phyloP scores from a whole-genome alignment of 2,113 vertebrate species.

The Seriola aureovittata region DNA sequence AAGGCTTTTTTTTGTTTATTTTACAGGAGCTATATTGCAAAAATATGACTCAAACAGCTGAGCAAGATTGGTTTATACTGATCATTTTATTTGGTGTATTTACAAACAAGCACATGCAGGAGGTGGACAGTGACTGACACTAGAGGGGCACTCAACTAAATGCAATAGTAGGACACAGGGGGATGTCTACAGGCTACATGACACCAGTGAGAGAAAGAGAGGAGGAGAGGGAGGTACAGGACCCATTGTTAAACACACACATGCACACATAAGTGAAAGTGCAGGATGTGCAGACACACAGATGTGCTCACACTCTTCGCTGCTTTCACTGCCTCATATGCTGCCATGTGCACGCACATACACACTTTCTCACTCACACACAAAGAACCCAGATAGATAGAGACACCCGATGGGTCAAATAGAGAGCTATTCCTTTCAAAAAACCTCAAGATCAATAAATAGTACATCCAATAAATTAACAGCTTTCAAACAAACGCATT shows the following conservation, averaged over 20 bases:
- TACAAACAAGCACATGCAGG: constrained; percentile 90
- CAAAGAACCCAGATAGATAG: constrained; percentile 69
- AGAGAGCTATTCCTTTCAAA: constrained; percentile 62
- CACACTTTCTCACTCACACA: background rate
- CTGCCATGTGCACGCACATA: constrained; percentile 39
- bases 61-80: constrained; percentile 66
- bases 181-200: constrained; percentile 78
- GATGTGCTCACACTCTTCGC: constrained; percentile 59
- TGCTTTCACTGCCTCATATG: constrained; percentile 58
- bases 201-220: constrained; percentile 74
- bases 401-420: constrained; percentile 62
- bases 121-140: constrained; percentile 79
- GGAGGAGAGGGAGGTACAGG: constrained; percentile 45
- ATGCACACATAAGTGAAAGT: constrained; percentile 63
- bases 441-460: constrained; percentile 70
- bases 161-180: constrained; percentile 74
- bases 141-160: constrained; percentile 77
- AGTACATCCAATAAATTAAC: constrained; percentile 78
- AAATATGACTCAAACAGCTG: constrained; percentile 21
- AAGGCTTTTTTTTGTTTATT: background rate
- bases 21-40: background rate
- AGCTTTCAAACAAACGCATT: constrained; percentile 63
- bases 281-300: constrained; percentile 67
- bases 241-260: constrained; percentile 68
- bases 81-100: constrained; percentile 86